These are phyloP conservation scores for Mormyrops boulengeri DNA, from an alignment of 2,797 vertebrate species.

Conservation along the genomic window DNA sequence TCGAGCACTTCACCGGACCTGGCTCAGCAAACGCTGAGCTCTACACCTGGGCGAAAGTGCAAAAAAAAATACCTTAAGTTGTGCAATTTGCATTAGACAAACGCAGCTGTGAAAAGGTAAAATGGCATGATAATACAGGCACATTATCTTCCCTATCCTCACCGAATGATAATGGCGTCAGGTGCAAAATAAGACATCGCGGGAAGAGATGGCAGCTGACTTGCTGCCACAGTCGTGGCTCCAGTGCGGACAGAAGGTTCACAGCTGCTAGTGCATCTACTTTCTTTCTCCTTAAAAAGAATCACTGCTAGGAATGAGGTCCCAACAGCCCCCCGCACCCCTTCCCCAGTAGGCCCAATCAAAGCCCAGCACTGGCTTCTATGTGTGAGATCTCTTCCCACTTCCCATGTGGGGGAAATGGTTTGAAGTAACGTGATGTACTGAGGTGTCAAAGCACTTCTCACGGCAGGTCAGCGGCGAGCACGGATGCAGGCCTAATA, in stretches of 20 bases:
- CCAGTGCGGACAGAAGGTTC: conserved; percentile 17
- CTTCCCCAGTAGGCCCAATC: conserved; percentile 31
- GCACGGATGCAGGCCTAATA: conserved; percentile 26
- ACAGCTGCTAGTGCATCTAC: conserved; percentile 24
- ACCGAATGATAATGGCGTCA: background rate
- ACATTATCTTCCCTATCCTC: background rate
- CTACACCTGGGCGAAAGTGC: background rate
- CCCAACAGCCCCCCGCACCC: conserved; percentile 17
- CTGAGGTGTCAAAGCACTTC: conserved; percentile 34
- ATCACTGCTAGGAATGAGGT: conserved; percentile 27
- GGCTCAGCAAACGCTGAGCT: background rate
- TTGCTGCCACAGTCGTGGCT: background rate
- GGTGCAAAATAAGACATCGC: background rate
- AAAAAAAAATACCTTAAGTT: background rate
- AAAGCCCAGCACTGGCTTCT: conserved; percentile 28
- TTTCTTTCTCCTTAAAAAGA: conserved; percentile 28
- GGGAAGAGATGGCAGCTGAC: background rate
- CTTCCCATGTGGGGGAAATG: background rate
- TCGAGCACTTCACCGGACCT: background rate
- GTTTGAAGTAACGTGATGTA: conserved; percentile 20
- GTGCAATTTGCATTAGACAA: background rate
- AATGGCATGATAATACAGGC: background rate
- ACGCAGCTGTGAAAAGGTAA: background rate
- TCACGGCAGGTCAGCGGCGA: conserved; percentile 29
- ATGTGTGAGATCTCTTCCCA: conserved; percentile 1